Evolutionary conservation across 1,140 invertebrate species (phyloP).

Genomic region (Trichogramma pretiosum): DNA sequence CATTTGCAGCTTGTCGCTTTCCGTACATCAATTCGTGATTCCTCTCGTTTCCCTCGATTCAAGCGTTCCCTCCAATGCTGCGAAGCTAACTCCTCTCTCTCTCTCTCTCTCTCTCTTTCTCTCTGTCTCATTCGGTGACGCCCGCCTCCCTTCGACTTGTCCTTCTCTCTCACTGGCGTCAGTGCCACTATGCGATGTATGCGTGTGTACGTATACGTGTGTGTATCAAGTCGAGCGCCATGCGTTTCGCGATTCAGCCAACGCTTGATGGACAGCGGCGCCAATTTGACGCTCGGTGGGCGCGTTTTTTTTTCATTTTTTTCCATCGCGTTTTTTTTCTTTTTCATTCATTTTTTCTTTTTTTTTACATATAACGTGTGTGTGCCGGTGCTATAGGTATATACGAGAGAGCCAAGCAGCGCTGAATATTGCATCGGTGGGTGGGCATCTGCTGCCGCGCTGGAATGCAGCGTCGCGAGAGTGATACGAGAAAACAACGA

Average conservation of each 20-base stretch:
- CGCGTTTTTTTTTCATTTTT: constrained; percentile 28
- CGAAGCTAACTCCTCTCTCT: constrained; percentile 14
- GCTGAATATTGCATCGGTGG: constrained; percentile 45
- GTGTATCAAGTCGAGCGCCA: too few species aligned
- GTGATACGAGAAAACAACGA: too few species aligned
- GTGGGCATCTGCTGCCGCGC: constrained; percentile 12
- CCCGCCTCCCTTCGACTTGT: too few species aligned
- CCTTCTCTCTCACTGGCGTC: too few species aligned
- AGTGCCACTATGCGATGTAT: too few species aligned
- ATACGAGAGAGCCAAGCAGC: constrained; percentile 27
- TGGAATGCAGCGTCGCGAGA: constrained; percentile 15
- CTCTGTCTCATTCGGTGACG: constrained; percentile 1
- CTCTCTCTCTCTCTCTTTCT: constrained; percentile 6
- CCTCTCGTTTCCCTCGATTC: too few species aligned
- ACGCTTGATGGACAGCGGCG: constrained; percentile 45
- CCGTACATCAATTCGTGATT: too few species aligned
- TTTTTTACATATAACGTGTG: constrained; percentile 9
- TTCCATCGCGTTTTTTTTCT: constrained; percentile 20
- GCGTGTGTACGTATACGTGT: too few species aligned
- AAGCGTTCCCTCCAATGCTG: too few species aligned
- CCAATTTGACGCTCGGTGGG: constrained; percentile 44
- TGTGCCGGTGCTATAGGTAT: constrained; percentile 19
- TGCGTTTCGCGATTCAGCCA: constrained; percentile 13
- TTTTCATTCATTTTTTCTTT: constrained; percentile 8
- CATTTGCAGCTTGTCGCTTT: too few species aligned